Conservation (phyloP, 2,888 invertebrate species). For the Tipula confusa region DNA sequence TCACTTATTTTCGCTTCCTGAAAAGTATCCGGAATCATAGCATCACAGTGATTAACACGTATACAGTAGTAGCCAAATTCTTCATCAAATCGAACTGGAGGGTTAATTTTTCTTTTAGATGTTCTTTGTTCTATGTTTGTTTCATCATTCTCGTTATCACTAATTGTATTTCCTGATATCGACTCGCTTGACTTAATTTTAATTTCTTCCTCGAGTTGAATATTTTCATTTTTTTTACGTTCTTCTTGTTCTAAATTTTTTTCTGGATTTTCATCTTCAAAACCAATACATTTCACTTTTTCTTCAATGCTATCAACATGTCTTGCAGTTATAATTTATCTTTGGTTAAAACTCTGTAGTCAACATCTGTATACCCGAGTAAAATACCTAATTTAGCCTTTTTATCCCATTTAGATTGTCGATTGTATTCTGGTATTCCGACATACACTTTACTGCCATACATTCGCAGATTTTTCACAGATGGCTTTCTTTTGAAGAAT, state of each 20-base stretch:
- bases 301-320: constrained; percentile 40
- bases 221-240: constrained; percentile 31
- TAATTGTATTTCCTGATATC: constrained; percentile 31
- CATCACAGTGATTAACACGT: constrained; percentile 33
- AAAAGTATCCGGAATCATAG: no score
- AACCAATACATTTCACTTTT: constrained; percentile 36
- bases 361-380: no score
- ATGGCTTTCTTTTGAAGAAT: not conserved
- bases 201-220: constrained; percentile 34
- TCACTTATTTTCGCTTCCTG: no score
- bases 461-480: not conserved
- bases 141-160: constrained; percentile 21
- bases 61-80: constrained; percentile 39
- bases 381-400: not conserved
- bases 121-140: constrained; percentile 32
- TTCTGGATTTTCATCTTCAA: constrained; percentile 35
- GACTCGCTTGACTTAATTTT: constrained; percentile 32
- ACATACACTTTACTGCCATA: no score
- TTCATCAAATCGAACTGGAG: constrained; percentile 36
- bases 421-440: no score
- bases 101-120: constrained; percentile 33
- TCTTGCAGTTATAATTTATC: no score
- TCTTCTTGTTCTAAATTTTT: constrained; percentile 21
- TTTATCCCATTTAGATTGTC: not conserved
- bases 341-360: no score